Evolutionary conservation across 2,797 vertebrate genomes (phyloP).

Genomic region (Trichosurus vulpecula): DNA sequence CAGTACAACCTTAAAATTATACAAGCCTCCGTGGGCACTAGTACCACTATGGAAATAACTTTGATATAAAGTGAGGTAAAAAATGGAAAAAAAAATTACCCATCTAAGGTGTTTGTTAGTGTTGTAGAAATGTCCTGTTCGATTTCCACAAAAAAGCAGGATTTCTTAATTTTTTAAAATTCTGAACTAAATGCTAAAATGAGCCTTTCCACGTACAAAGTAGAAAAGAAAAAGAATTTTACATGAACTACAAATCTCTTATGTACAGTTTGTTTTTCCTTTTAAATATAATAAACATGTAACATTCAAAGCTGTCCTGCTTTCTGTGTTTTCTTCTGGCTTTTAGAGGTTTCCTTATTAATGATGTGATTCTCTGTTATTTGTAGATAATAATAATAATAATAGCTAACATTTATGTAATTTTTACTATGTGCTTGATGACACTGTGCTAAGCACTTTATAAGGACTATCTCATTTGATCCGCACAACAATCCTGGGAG

Average conservation of each 20-base stretch:
- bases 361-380: background rate
- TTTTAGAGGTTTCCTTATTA: background rate
- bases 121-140: background rate
- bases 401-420: background rate
- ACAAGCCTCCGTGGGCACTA: background rate
- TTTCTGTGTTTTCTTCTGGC: background rate
- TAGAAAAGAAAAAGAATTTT: background rate
- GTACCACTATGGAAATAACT: background rate
- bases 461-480: background rate
- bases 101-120: background rate
- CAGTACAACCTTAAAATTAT: background rate
- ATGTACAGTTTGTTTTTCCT: background rate
- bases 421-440: background rate
- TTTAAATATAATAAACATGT: background rate
- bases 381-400: background rate
- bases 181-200: background rate
- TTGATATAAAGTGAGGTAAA: background rate
- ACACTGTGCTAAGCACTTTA: background rate
- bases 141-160: background rate
- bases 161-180: background rate
- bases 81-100: background rate
- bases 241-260: background rate
- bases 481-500: background rate
- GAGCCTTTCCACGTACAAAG: background rate
- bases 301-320: background rate